A percentile compares a stretch with the other conserved stretches of the same genome.
phyloP scores from a whole-genome alignment of 2,888 invertebrate species.

The Meloe dianella region DNA sequence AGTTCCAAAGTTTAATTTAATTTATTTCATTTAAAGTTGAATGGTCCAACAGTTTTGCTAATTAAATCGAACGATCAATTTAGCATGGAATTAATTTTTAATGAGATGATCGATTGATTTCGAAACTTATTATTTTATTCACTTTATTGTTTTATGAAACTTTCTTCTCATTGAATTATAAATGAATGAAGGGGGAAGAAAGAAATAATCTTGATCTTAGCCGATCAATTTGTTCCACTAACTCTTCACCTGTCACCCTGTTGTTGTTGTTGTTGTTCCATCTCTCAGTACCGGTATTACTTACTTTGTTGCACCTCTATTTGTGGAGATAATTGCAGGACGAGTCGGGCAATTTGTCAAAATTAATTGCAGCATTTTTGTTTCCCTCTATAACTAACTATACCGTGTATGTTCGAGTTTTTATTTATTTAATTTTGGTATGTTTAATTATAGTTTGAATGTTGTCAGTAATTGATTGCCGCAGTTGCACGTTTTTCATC shows the following conservation, averaged over 20 bases:
- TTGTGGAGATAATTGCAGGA: constrained; percentile 8
- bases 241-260: constrained; percentile 1
- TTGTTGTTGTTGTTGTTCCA: neutral
- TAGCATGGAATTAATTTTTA: neutral
- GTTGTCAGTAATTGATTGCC: constrained; percentile 1
- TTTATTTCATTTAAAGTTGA: constrained; percentile 8
- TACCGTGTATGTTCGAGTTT: neutral
- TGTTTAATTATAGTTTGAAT: neutral
- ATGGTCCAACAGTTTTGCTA: constrained; percentile 3
- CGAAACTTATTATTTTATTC: neutral
- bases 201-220: neutral
- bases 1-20: constrained; percentile 12
- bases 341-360: constrained; percentile 11
- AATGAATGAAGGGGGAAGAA: neutral
- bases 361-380: neutral
- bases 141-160: neutral
- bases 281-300: constrained; percentile 3
- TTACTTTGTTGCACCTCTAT: constrained; percentile 1
- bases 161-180: neutral
- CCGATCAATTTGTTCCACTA: neutral
- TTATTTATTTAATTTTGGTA: constrained; percentile 4
- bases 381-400: neutral
- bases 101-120: neutral
- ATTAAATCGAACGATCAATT: constrained; percentile 7
- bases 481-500: neutral